Base-by-base conservation (phyloP, 2,113 vertebrate species). In the Eptatretus burgeri region DNA sequence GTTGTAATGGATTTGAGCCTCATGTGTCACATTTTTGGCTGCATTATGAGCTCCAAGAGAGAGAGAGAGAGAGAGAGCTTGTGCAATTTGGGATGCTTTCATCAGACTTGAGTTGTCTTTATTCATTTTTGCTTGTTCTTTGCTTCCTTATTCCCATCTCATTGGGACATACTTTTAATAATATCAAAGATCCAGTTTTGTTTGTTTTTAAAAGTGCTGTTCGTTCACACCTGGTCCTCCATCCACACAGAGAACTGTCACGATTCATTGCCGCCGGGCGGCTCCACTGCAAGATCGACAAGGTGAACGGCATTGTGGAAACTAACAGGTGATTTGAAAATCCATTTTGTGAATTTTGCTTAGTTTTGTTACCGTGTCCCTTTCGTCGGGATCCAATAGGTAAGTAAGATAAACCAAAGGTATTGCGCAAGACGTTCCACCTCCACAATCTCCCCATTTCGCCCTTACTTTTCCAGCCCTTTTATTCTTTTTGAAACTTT, bases 271-370 rank as follows among this genome's bases (percentile, higher is more conserved):
- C 93, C 53, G 93, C 93, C 51, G 93, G 93, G 9, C 78, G 85
- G 65, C 79, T 98, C 63, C 93, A 98, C 72, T 98, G 89, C 80
- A 96, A 98, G 77, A 98, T 95, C 64, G 88, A 96, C 71, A 98
- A 96, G 81, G 89, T 98, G 66, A 96, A 96, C 0, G 89, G 93
- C 73, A 94, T 94, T 52, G 89, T 96, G 71, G 89, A 98, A 78
- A 98, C 91, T 7, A 98, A 96, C 76, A 94, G 91, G 91, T 93
- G 81, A 71, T 17, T n/a, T 66, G 49, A 49, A 49, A 2, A 13
- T 41, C 14, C 18, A 41, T 41, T 41, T 41, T 41, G 7, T 41
- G 27, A 41, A 41, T 41, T 41, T 41, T 41, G 27, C 27, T 3
- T 41, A 41, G 27, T 41, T 41, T 41, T 7, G 3, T 41, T 41